Percentiles rank a stretch among this genome's conserved stretches.
Evolutionary conservation across 2,888 invertebrate genomes (phyloP).

Genomic region (Panzeria rudis): DNA sequence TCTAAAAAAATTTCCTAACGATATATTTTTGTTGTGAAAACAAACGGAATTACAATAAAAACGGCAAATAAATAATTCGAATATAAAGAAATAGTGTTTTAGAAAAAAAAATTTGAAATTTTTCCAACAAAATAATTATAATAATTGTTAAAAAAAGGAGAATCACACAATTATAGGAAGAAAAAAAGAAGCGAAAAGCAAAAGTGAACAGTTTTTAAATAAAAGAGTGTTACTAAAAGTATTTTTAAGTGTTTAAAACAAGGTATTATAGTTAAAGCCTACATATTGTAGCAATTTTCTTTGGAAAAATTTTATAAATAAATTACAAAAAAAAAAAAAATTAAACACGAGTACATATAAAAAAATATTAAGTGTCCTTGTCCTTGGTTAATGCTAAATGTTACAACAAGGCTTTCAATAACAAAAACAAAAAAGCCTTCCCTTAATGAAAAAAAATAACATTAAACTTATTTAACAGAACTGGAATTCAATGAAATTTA

Average conservation of each 20-base stretch:
- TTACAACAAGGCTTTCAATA: conserved; percentile 65
- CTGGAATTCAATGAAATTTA: conserved; percentile 31
- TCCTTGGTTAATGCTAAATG: conserved; percentile 71
- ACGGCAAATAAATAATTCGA: not conserved
- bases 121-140: not conserved
- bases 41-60: conserved; percentile 30
- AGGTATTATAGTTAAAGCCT: conserved; percentile 7
- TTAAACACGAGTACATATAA: not conserved
- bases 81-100: not conserved
- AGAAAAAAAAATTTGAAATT: not conserved
- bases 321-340: conserved; percentile 11
- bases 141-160: not conserved
- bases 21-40: conserved; percentile 10
- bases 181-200: not conserved
- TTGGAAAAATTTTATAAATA: conserved; percentile 1
- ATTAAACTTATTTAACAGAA: conserved; percentile 23
- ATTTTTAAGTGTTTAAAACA: conserved; percentile 5
- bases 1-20: conserved; percentile 30
- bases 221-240: not conserved
- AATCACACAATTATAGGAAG: not conserved
- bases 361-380: conserved; percentile 63
- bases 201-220: not conserved
- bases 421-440: conserved; percentile 70
- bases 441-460: conserved; percentile 38
- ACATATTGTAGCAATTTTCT: not conserved